Evolutionary conservation across 37 sponge, comb jelly and placozoan genomes (phyloP), one percentile per base, ranked within the genome.

Genomic region (Corticium candelabrum): DNA sequence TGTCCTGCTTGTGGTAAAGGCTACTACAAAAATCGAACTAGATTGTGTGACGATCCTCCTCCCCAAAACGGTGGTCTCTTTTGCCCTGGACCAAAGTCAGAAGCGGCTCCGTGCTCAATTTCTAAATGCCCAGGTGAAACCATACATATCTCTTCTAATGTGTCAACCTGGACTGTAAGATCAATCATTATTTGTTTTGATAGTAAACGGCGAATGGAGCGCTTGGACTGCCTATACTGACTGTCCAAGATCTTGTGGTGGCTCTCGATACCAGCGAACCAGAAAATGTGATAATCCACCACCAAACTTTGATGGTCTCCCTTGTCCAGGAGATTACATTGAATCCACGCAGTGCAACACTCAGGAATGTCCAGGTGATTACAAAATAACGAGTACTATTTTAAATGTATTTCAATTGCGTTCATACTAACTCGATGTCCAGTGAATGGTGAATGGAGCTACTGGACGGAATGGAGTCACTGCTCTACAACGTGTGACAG

Each of bases 71-170:
- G 84, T 2, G 84, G 84, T 2, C 71, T 35, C 32, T 3, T 11
- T 15, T 87, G 88, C 74, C 11, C 32, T 3, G 88, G 88, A 34
- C 37, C 33, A 27, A 2, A 3, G 37, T 0, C 4, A 7, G 68
- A 83, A 27, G 39, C 3, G 7, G 3, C 21, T 38, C 21, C 50
- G 36, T 87, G 88, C 43, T 84, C 83, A 74, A 40, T 34, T n/a
- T 57, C 77, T 71, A 32, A 27, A 67, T 87, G 88, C 67, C 87
- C 90, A 69, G 82, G 89, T 86, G 77, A 82, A n/a, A n/a, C n/a
- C n/a, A n/a, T n/a, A n/a, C n/a, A n/a, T n/a, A n/a, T n/a, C n/a
- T n/a, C n/a, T n/a, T n/a, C n/a, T n/a, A n/a, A n/a, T n/a, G n/a
- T n/a, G n/a, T n/a, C n/a, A n/a, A n/a, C n/a, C n/a, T n/a, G n/a